These are phyloP conservation scores for Tricholaema leucomelas DNA, from an alignment of 2,113 vertebrate genomes.

Conservation along the genomic window DNA sequence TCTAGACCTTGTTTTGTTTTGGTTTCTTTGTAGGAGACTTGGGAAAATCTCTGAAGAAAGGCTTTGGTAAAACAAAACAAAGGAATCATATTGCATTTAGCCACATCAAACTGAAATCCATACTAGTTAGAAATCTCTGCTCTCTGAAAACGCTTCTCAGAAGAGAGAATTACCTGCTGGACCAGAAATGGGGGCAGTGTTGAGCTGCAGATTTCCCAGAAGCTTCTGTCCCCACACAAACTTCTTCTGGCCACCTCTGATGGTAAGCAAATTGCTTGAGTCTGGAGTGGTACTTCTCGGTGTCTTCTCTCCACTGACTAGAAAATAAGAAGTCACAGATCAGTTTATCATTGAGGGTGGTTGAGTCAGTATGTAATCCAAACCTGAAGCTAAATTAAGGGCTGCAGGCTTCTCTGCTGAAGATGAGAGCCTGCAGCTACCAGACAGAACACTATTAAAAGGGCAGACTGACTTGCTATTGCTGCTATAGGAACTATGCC, in stretches of 20 bases:
- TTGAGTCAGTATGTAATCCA: not conserved
- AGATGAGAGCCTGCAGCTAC: not conserved
- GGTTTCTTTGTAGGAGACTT: not conserved
- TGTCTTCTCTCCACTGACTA: conserved; percentile 74
- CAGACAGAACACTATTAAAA: not conserved
- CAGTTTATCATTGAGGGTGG: not conserved
- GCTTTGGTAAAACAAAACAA: not conserved
- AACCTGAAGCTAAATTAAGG: not conserved
- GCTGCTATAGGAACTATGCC: not conserved
- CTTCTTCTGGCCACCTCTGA: conserved; percentile 45
- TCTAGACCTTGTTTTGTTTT: not conserved
- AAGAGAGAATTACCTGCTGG: conserved; percentile 69
- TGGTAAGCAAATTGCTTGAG: conserved; percentile 72
- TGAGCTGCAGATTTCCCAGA: conserved; percentile 40
- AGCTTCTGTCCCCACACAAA: conserved; percentile 59
- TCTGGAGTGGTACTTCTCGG: conserved; percentile 40
- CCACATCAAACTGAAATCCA: not conserved
- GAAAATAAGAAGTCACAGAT: conserved; percentile 52
- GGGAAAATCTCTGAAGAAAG: not conserved
- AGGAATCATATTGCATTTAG: not conserved
- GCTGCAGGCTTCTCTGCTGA: not conserved
- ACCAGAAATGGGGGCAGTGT: conserved; percentile 59
- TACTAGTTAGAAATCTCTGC: not conserved
- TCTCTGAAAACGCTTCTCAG: not conserved
- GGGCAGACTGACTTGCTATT: not conserved